These are phyloP conservation scores for Globodera ellingtonae DNA, from an alignment of 1,140 invertebrate species.

Conservation along the genomic window DNA sequence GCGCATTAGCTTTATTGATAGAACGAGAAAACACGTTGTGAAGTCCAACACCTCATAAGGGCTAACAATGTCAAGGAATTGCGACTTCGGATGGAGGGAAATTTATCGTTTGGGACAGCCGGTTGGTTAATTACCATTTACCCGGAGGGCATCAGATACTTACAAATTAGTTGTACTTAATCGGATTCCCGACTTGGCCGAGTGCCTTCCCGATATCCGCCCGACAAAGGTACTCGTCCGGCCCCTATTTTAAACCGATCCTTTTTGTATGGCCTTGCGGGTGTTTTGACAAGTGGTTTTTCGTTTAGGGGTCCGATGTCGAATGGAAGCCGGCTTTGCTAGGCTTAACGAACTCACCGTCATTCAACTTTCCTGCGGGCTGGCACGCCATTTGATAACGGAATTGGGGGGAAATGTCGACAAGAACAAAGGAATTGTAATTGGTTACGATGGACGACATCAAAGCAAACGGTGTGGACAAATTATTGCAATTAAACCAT, in stretches of 20 bases:
- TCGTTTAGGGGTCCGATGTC: conserved; percentile 78
- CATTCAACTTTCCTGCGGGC: conserved; percentile 90
- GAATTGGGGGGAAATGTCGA: conserved; percentile 52
- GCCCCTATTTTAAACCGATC: neutral
- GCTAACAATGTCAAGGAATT: conserved; percentile 69
- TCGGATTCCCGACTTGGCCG: neutral
- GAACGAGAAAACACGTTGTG: conserved; percentile 68
- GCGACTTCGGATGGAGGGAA: conserved; percentile 60
- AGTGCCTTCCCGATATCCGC: too few relatives aligned
- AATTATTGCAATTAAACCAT: conserved; percentile 63
- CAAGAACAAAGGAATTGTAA: conserved; percentile 76
- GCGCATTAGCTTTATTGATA: conserved; percentile 49
- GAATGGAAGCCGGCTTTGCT: conserved; percentile 87
- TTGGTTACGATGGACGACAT: conserved; percentile 92
- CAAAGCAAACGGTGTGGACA: conserved; percentile 74
- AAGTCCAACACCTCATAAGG: conserved; percentile 70
- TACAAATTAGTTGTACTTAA: too few relatives aligned
- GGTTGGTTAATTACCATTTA: conserved; percentile 15
- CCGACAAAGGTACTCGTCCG: too few relatives aligned
- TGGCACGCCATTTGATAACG: conserved; percentile 77
- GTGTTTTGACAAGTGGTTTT: neutral
- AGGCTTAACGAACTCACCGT: conserved; percentile 97
- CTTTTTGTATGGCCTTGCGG: neutral
- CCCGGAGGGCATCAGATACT: too few relatives aligned
- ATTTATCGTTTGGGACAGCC: conserved; percentile 78